Evolutionary conservation across 1,140 invertebrate species (phyloP).

Genomic region (Ganaspis sp.): DNA sequence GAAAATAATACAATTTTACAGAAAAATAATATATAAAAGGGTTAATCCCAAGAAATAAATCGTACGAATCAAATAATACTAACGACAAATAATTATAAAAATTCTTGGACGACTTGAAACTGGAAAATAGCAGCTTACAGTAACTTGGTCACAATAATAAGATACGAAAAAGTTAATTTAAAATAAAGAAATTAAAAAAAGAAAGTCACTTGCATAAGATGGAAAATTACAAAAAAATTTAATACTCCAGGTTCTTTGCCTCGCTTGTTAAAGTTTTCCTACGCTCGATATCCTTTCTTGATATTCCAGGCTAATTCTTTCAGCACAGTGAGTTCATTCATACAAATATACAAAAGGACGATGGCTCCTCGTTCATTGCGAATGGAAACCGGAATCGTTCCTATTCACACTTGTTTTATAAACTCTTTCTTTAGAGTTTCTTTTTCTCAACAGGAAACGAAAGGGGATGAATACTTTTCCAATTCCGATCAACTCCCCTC

Average conservation of each 20-base stretch:
- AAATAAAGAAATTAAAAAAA: neutral
- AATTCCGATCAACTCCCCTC: neutral
- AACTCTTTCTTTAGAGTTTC: conserved; percentile 17
- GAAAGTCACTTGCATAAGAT: neutral
- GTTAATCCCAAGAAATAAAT: conserved; percentile 7
- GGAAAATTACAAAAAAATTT: neutral
- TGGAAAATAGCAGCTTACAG: neutral
- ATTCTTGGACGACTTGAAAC: conserved; percentile 33
- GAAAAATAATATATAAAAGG: conserved; percentile 14
- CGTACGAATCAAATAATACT: conserved; percentile 55
- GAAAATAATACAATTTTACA: neutral
- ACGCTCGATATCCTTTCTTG: neutral
- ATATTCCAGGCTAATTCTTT: neutral
- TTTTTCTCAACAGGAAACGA: neutral
- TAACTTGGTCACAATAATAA: neutral
- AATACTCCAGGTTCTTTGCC: conserved; percentile 1
- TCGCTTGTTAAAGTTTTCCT: neutral
- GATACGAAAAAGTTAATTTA: conserved; percentile 1
- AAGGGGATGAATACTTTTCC: neutral
- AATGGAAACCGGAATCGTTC: conserved; percentile 17
- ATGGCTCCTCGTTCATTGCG: conserved; percentile 1
- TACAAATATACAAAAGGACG: conserved; percentile 49
- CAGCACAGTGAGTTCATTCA: conserved; percentile 32
- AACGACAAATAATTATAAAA: conserved; percentile 65
- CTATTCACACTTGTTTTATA: neutral